Base-by-base conservation (phyloP, 2,113 vertebrate species). In the Gopherus evgoodei region DNA sequence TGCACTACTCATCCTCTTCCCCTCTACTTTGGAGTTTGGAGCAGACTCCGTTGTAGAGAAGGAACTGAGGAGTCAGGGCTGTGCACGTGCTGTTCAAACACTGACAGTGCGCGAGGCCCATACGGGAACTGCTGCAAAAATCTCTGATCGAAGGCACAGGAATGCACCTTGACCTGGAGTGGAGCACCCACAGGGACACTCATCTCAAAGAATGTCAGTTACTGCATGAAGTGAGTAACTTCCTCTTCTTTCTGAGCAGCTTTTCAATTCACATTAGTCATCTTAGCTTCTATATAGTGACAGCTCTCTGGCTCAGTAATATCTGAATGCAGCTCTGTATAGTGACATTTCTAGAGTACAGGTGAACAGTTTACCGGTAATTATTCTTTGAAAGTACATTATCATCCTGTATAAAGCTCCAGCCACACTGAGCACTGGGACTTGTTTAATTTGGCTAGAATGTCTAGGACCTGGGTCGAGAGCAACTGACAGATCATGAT, bases 291-390 rank as follows among this genome's bases (percentile, higher is more conserved):
- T 44, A 21, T 44, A 25, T 25, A 25, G 38, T 44, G 38, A 76
- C 72, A 25, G 24, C 11, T 44, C 19, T 27, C 5, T 76, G 38
- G 24, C 72, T 44, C 12, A 5, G 72, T 44, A 65, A 81, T 81
- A 53, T 89, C 56, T 95, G 90, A 95, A 85, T 65, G 50, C 78
- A 85, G 89, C 87, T 69, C 93, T 95, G 94, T 97, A 91, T 94
- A 83, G 56, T 88, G 89, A 38, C 38, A 89, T 81, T 54, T 89
- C 90, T 82, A 93, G 92, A 35, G 49, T 11, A 1, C 11, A 25
- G 87, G 53, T 87, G 80, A 86, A n/a, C n/a, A 92, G 93, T 86
- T 96, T 85, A 93, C 88, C 87, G 94, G 90, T 62, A 69, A 54
- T 27, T 52, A 65, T 91, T 95, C 84, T 93, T 78, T 91, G 87